Evolutionary conservation across 2,113 vertebrate genomes (phyloP), one percentile per base, ranked within the genome.

Genomic region (Sardina pilchardus): DNA sequence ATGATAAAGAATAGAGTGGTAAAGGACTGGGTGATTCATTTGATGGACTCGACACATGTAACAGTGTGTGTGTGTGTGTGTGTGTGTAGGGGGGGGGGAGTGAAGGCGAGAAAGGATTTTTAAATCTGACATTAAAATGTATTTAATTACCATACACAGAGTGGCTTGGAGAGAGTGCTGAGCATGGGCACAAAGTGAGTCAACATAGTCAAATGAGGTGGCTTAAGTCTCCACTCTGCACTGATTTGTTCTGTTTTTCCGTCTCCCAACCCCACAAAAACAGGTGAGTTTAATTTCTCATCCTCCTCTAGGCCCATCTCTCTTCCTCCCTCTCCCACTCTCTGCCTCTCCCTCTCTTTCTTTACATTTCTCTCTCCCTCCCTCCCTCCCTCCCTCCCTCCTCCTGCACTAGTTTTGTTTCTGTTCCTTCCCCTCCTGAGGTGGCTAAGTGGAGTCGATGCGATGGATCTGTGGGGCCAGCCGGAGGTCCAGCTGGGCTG

Each of bases 391-490:
- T n/a, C 7, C 30, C 1, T 26, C n/a, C 63, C 63, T 67, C 63
- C 63, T 30, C 24, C n/a, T 67, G 63, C 26, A 26, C 63, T 30
- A 4, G 63, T 67, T 67, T 42, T 67, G 24, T 67, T 26, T 30
- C 63, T 67, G 63, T 67, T 67, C 63, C 63, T 67, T 30, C n/a
- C 71, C 71, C 34, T 78, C 34, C 71, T 78, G 71, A 78, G 71
- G 71, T 36, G 71, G 81, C 67, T 87, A 83, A 85, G 82, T 81
- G 53, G 42, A 88, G 4, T 81, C 81, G 82, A 30, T 85, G 85
- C 63, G 63, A 81, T 82, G 83, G 86, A 87, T 42, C 85, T 84
- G 67, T 34, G n/a, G 83, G 87, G 82, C 85, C 85, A 86, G 86
- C 43, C 82, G 84, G 63, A n/a, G 63, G 80, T 85, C 88, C 80